Evolutionary conservation across 2,113 vertebrate genomes (phyloP), one percentile per base, ranked within the genome.

Genomic region (Stigmatopora argus): DNA sequence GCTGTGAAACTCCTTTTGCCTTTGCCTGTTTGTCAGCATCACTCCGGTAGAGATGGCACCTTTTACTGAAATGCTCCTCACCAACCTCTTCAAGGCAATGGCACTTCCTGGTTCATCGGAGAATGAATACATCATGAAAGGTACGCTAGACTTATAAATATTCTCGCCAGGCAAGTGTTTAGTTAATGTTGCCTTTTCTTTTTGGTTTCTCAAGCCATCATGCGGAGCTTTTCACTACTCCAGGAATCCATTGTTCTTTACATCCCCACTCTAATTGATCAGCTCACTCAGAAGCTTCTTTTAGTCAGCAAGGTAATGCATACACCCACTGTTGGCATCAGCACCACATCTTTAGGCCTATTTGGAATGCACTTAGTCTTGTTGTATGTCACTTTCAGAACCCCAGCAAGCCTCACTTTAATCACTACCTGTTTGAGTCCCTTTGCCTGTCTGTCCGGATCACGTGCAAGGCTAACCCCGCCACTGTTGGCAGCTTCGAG

Each of bases 71-170:
- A 93, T 95, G 84, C 88, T 99, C 65, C 90, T 99, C 79, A 96
- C 91, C 85, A 92, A 97, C 83, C 92, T 99, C 82, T 98, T 99
- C 86, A 99, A 98, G 88, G 91, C 95, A 0, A 87, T 99, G 72
- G 90, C 94, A 0, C 90, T 96, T 78, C 96, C 96, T 78, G 96
- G 95, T 60, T 99, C 97, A 12, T 93, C 94, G 72, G 97, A 99
- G 88, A 99, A 98, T 72, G 96, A 99, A 72, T 99, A 99, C 82
- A 95, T 99, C 73, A 99, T 99, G 97, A 99, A 99, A 95, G 97
- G 97, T 97, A 87, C 55, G 21, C 18, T 8, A 3, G 31, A 26
- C 15, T 17, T n/a, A 8, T 2, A 45, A 45, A 45, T 61, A 15
- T 7, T 15, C 41, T 23, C 2, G 41, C 57, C 57, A 5, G 18